Evolutionary conservation across 2,797 vertebrate species (phyloP), one percentile per base, ranked within the genome.

Genomic region (Catharus ustulatus): DNA sequence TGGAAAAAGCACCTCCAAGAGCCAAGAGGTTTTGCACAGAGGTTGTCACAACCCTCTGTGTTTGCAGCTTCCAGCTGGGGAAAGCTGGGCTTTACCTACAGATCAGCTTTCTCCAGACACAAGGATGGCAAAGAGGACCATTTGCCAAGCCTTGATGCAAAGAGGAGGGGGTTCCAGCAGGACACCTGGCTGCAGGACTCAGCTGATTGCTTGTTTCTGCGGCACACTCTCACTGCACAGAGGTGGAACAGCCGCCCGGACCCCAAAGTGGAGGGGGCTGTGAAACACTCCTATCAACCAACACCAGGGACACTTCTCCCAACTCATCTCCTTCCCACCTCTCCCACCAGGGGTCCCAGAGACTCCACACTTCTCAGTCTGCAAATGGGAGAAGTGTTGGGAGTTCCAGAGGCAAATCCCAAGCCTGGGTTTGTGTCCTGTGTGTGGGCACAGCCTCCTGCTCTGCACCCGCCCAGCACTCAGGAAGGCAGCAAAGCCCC

Each of bases 201-300:
- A 29, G 40, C 21, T 15, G n/a, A 11, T 5, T 10, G 8, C 21
- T 73, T 30, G 15, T 24, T 54, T 62, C 48, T 52, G 5, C 19
- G 63, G 40, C 63, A n/a, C 46, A n/a, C n/a, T 21, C 32, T 22
- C 45, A 45, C 46, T 10, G 42, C 61, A 13, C 15, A 22, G 34
- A 43, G 21, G 27, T 36, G 45, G 69, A 54, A 17, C 0, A 0
- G 26, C 43, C 1, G 0, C 81, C 66, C 0, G 1, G 51, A 61
- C 9, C 29, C 16, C 38, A 68, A 36, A 86, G 32, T 0, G 4
- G 16, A 51, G 24, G 26, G 52, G 40, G 17, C 51, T 85, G 52
- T 2, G 2, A 38, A 55, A 40, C 59, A n/a, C 18, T 64, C 19
- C 30, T n/a, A 7, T 15, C 29, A 48, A 8, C 7, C 45, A 36